These are phyloP conservation scores for Pseudochirops corinnae DNA, from an alignment of 2,797 vertebrate genomes.

Conservation along the genomic window DNA sequence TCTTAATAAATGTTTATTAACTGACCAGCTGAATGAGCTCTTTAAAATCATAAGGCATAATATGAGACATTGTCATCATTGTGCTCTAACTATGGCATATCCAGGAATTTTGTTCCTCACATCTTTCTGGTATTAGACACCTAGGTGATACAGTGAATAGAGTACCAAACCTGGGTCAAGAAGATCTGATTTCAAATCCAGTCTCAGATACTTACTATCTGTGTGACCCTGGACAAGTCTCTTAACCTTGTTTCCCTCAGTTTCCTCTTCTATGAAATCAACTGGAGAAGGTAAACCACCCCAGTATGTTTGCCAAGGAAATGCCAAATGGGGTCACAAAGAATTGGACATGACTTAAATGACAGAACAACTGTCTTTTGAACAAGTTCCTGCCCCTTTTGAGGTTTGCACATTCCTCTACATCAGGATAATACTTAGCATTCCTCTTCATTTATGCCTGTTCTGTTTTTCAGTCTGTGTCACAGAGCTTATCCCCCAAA, in stretches of 20 bases:
- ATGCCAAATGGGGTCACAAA: not conserved
- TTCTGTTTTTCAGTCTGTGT: constrained; percentile 33
- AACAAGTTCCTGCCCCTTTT: not conserved
- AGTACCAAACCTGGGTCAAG: not conserved
- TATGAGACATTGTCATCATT: not conserved
- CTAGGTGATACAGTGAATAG: not conserved
- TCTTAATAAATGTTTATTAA: not conserved
- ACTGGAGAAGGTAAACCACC: not conserved
- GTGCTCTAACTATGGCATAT: not conserved
- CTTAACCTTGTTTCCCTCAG: not conserved
- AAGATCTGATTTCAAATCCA: not conserved
- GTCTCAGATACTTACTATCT: not conserved
- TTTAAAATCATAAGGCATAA: not conserved
- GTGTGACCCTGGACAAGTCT: not conserved
- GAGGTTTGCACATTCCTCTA: not conserved
- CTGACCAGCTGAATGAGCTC: not conserved
- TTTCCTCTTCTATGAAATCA: not conserved
- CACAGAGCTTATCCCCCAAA: constrained; percentile 35
- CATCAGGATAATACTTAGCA: not conserved
- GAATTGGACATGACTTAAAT: not conserved
- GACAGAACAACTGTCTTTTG: not conserved
- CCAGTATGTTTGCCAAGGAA: not conserved
- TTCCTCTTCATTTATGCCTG: not conserved
- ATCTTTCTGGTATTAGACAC: not conserved
- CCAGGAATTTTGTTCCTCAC: not conserved